phyloP scores from a whole-genome alignment of 2,888 invertebrate genomes.

The Hypsopygia costalis region DNA sequence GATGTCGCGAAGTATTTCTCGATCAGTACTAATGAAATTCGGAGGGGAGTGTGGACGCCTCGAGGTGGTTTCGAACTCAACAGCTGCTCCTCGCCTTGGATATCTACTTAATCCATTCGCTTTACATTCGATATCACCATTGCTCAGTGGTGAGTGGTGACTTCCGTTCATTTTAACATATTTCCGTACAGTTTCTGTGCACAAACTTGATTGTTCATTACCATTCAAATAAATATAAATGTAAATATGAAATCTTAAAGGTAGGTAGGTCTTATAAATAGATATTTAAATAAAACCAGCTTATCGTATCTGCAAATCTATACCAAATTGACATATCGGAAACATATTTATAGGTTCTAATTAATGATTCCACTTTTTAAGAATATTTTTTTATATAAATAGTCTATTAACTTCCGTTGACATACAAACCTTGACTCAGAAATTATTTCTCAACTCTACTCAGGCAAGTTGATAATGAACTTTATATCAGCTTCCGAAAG shows the following conservation, averaged over 20 bases:
- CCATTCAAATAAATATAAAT: conserved; percentile 34
- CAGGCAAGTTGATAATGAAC: too few relatives aligned
- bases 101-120: conserved; percentile 23
- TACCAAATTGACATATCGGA: too few relatives aligned
- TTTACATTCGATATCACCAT: conserved; percentile 24
- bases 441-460: too few relatives aligned
- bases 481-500: neutral
- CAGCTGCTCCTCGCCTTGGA: conserved; percentile 20
- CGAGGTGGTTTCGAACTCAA: conserved; percentile 2
- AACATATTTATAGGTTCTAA: too few relatives aligned
- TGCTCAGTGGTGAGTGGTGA: conserved; percentile 17
- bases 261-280: neutral
- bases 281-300: neutral
- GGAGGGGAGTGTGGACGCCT: conserved; percentile 17
- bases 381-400: too few relatives aligned
- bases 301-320: too few relatives aligned
- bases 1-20: conserved; percentile 15
- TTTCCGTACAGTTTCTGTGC: conserved; percentile 43
- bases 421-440: too few relatives aligned
- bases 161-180: conserved; percentile 48
- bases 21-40: conserved; percentile 20
- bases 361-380: too few relatives aligned
- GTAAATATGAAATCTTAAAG: conserved; percentile 8
- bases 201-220: conserved; percentile 37
- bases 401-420: too few relatives aligned